Evolutionary conservation across 2,113 vertebrate genomes (phyloP).

Genomic region (Parotia lawesii): DNA sequence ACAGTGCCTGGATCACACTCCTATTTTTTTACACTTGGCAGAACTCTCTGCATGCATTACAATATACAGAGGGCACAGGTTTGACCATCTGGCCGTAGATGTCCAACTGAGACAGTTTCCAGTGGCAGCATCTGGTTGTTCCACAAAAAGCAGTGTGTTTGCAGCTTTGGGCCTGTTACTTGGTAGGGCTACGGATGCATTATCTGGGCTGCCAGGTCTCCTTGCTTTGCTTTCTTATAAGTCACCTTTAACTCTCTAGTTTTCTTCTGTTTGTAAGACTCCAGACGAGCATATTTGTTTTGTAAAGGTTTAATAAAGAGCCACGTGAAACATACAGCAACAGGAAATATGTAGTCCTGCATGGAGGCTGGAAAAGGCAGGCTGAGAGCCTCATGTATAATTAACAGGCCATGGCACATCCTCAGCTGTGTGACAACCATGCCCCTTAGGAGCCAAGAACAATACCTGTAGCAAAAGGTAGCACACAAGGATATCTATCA

Average conservation of each 20-base stretch:
- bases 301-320: background rate
- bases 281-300: background rate
- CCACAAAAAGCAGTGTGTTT: conserved; percentile 2
- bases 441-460: background rate
- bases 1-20: background rate
- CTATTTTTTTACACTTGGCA: conserved; percentile 3
- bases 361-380: background rate
- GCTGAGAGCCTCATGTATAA: background rate
- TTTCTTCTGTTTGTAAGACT: background rate
- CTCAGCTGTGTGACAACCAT: background rate
- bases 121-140: conserved; percentile 40
- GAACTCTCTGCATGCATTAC: background rate
- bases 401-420: background rate
- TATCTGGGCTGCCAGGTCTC: background rate
- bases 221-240: background rate
- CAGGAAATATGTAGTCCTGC: background rate
- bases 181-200: background rate
- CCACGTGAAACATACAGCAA: background rate
- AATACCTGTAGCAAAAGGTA: background rate
- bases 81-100: conserved; percentile 40
- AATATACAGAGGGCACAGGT: conserved; percentile 7
- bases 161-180: background rate
- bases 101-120: conserved; percentile 37
- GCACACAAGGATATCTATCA: background rate
- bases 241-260: background rate